Conservation (phyloP, 2,113 vertebrate genomes). For the Anguilla rostrata region DNA sequence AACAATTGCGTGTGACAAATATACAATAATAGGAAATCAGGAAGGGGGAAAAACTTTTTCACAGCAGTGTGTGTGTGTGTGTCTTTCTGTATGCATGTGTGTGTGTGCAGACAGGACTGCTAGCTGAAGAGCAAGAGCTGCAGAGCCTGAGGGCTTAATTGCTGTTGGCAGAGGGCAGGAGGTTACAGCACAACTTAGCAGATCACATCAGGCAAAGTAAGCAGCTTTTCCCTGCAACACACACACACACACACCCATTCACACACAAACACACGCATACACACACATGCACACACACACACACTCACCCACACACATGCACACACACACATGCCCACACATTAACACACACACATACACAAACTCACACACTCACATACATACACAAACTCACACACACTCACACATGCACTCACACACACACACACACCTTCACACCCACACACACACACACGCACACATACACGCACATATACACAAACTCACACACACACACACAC, state of each 20-base stretch:
- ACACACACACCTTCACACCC: too few relatives aligned
- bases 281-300: too few relatives aligned
- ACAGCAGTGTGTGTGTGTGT: not conserved
- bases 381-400: not conserved
- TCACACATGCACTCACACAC: too few relatives aligned
- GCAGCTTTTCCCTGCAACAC: conserved; percentile 3
- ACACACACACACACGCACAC: not conserved
- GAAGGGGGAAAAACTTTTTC: too few relatives aligned
- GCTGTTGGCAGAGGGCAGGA: not conserved
- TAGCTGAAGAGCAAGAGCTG: not conserved
- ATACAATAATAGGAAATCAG: too few relatives aligned
- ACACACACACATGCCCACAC: not conserved
- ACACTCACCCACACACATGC: too few relatives aligned
- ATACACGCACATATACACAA: not conserved
- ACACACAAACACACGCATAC: not conserved
- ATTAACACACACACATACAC: not conserved
- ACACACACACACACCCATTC: not conserved
- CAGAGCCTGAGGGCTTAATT: not conserved
- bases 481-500: not conserved
- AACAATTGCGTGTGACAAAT: too few relatives aligned
- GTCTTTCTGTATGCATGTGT: too few relatives aligned
- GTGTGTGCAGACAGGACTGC: too few relatives aligned
- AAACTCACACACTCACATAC: not conserved
- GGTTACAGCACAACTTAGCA: not conserved
- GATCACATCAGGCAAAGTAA: conserved; percentile 4